Evolutionary conservation across 2,888 invertebrate genomes (phyloP).

Genomic region (Acanthacorydalis orientalis): DNA sequence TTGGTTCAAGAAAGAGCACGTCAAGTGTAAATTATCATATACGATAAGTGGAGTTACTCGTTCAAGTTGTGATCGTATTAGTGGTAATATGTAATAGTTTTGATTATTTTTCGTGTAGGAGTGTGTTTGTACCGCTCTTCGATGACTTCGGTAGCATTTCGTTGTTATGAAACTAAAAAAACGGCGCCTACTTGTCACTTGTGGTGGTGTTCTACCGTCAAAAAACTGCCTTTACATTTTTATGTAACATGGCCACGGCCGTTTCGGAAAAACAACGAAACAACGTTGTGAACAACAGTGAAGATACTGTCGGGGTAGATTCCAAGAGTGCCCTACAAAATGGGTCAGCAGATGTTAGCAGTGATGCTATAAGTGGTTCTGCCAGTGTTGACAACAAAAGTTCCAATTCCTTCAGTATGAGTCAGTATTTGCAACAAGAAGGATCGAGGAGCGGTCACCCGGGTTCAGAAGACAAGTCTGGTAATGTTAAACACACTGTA

Average conservation of each 20-base stretch:
- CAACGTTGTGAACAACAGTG: slow-evolving; percentile 30
- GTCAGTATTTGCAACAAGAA: background rate
- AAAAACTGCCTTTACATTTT: background rate
- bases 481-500: slow-evolving; percentile 39
- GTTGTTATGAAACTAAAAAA: slow-evolving; percentile 32
- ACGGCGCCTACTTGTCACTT: slow-evolving; percentile 21
- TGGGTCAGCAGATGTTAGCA: background rate
- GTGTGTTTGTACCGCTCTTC: slow-evolving; percentile 35
- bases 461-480: slow-evolving; percentile 36
- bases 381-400: background rate
- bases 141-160: slow-evolving; percentile 36
- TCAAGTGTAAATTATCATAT: slow-evolving; percentile 57
- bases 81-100: too few relatives aligned
- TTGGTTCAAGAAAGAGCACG: slow-evolving; percentile 42
- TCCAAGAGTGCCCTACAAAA: background rate
- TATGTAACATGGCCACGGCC: slow-evolving; percentile 65
- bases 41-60: slow-evolving; percentile 35
- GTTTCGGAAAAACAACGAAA: slow-evolving; percentile 70
- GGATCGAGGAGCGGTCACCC: background rate
- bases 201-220: background rate
- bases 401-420: background rate
- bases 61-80: too few relatives aligned
- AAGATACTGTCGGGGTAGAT: background rate
- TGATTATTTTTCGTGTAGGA: slow-evolving; percentile 27
- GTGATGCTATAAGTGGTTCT: background rate